These are phyloP conservation scores for Meandrina meandrites DNA, from an alignment of 92 coral and sea anemone genomes.

Conservation along the genomic window DNA sequence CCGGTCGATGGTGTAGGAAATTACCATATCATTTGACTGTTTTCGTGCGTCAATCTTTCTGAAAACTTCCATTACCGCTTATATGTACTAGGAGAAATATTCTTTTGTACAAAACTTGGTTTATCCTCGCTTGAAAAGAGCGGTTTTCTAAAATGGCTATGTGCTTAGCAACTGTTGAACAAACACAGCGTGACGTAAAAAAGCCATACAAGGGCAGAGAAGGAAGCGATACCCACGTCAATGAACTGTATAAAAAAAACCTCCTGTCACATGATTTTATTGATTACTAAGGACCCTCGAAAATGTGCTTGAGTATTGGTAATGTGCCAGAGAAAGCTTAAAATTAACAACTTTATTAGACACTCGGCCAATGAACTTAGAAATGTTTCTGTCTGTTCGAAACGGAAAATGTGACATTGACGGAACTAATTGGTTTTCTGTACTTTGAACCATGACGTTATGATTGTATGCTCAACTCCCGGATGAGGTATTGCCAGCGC, in stretches of 20 bases:
- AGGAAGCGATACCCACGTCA: constrained; percentile 21
- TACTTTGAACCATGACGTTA: constrained; percentile 8
- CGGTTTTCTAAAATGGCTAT: neutral
- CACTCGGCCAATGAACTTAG: neutral
- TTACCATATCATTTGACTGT: neutral
- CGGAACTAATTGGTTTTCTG: neutral
- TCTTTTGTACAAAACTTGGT: neutral
- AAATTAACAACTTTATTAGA: neutral
- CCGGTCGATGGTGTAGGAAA: constrained; percentile 18
- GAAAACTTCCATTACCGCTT: neutral
- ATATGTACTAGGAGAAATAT: neutral
- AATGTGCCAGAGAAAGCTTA: neutral
- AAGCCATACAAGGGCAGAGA: constrained; percentile 43
- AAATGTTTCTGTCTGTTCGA: no score
- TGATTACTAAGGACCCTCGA: neutral
- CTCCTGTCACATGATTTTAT: neutral
- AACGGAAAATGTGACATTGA: neutral
- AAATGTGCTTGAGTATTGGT: neutral
- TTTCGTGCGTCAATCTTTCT: neutral
- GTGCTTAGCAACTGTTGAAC: constrained; percentile 31
- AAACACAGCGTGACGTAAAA: constrained; percentile 58
- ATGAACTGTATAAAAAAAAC: neutral
- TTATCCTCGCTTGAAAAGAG: neutral
- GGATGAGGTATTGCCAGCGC: constrained; percentile 10
- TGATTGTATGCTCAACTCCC: constrained; percentile 1